Percentiles rank a stretch among this genome's conserved stretches.
Conservation (phyloP, 2,888 invertebrate species). For the Drosophila subquinaria region DNA sequence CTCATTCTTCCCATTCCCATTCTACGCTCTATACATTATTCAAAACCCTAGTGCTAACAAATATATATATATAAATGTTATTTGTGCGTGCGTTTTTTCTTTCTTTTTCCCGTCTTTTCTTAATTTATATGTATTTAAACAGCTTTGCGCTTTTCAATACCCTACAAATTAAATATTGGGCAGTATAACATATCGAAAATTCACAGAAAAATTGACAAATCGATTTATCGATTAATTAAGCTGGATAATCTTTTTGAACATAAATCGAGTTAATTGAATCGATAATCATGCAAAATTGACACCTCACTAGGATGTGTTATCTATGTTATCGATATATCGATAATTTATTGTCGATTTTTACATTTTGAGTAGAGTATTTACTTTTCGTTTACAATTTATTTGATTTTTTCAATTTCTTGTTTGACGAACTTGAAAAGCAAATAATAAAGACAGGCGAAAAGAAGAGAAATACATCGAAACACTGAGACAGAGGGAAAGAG, state of each 20-base stretch:
- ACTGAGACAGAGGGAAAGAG: conserved; percentile 1
- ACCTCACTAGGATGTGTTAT: too few species aligned
- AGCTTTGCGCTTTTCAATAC: conserved; percentile 21
- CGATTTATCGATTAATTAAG: too few species aligned
- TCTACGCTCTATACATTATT: conserved; percentile 48
- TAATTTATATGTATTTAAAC: conserved; percentile 44
- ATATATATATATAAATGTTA: conserved; percentile 38
- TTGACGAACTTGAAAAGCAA: conserved; percentile 59
- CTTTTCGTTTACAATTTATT: not conserved
- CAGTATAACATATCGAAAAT: not conserved
- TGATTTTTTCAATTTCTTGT: conserved; percentile 25
- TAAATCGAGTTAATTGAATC: too few species aligned
- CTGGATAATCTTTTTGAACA: too few species aligned
- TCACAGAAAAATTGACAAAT: too few species aligned
- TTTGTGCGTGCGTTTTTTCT: conserved; percentile 41
- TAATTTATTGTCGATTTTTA: too few species aligned
- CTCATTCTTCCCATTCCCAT: conserved; percentile 7
- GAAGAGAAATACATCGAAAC: conserved; percentile 6
- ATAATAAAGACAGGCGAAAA: conserved; percentile 28
- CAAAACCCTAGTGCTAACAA: conserved; percentile 39
- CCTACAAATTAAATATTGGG: not conserved
- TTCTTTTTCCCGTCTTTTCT: conserved; percentile 11
- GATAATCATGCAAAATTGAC: too few species aligned
- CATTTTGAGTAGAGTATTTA: conserved; percentile 20
- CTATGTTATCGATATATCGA: too few species aligned